These are phyloP conservation scores for Macrobrachium nipponense DNA, from an alignment of 1,140 invertebrate genomes.

Conservation along the genomic window DNA sequence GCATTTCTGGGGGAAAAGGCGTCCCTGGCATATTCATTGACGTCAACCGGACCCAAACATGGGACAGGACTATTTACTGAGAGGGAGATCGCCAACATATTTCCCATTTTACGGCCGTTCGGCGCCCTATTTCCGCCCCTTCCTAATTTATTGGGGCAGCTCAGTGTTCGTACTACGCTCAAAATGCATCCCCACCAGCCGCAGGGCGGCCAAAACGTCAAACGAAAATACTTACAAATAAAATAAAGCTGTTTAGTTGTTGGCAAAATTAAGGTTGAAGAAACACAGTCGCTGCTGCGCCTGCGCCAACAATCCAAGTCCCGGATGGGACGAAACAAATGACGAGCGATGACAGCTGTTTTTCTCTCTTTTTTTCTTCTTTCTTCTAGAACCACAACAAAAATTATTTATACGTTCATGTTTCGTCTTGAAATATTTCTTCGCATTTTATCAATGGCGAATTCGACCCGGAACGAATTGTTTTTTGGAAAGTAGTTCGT, in stretches of 20 bases:
- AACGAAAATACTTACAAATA: constrained; percentile 49
- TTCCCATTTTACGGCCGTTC: neutral
- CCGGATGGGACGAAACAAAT: constrained; percentile 15
- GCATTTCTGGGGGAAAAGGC: neutral
- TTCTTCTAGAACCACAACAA: no score
- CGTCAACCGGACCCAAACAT: constrained; percentile 34
- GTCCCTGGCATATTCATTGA: neutral
- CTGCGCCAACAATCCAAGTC: constrained; percentile 20
- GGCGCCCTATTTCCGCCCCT: neutral
- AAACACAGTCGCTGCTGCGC: constrained; percentile 39
- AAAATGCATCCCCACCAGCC: neutral
- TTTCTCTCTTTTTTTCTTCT: no score
- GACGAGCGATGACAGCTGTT: neutral
- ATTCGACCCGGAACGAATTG: no score
- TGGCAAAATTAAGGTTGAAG: constrained; percentile 57
- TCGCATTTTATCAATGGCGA: neutral
- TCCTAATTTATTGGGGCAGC: neutral
- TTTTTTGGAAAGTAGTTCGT: no score
- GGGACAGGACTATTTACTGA: neutral
- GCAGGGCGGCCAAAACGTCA: neutral
- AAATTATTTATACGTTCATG: no score
- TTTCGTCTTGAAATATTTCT: neutral
- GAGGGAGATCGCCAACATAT: constrained; percentile 1
- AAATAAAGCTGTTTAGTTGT: constrained; percentile 52
- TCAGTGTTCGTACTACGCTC: neutral